phyloP scores from a whole-genome alignment of 2,888 invertebrate genomes.

The Tachina lurida region DNA sequence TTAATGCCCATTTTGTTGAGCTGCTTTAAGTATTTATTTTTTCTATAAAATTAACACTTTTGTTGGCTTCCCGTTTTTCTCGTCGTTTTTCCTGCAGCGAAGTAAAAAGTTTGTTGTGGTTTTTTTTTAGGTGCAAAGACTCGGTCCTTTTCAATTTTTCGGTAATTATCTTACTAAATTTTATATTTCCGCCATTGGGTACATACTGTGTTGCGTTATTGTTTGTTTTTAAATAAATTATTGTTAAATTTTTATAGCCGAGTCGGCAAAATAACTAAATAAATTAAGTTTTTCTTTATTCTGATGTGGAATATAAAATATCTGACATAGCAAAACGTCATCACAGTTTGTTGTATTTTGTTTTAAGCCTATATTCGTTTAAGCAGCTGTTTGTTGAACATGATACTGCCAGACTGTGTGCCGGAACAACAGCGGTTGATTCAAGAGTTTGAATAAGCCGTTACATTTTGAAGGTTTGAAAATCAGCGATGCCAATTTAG shows the following conservation, averaged over 20 bases:
- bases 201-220: not conserved
- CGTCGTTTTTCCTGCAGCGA: not conserved
- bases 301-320: constrained; percentile 69
- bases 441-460: not conserved
- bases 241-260: constrained; percentile 32
- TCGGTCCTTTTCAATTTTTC: not conserved
- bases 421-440: not conserved
- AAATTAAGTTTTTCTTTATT: constrained; percentile 46
- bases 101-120: constrained; percentile 41
- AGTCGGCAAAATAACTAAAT: constrained; percentile 58
- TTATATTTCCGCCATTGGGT: constrained; percentile 44
- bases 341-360: constrained; percentile 53
- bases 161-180: constrained; percentile 1
- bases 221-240: constrained; percentile 23
- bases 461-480: not conserved
- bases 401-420: not conserved
- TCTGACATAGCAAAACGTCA: constrained; percentile 70
- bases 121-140: constrained; percentile 18
- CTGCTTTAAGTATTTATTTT: not conserved
- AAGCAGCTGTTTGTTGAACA: constrained; percentile 41
- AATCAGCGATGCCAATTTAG: too few relatives aligned
- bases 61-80: constrained; percentile 40
- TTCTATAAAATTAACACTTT: not conserved
- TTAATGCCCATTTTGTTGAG: constrained; percentile 89
- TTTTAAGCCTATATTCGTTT: constrained; percentile 15